Percentiles rank a stretch among this genome's conserved stretches.
phyloP scores from a whole-genome alignment of 2,797 vertebrate species.

The Halcyon badia region DNA sequence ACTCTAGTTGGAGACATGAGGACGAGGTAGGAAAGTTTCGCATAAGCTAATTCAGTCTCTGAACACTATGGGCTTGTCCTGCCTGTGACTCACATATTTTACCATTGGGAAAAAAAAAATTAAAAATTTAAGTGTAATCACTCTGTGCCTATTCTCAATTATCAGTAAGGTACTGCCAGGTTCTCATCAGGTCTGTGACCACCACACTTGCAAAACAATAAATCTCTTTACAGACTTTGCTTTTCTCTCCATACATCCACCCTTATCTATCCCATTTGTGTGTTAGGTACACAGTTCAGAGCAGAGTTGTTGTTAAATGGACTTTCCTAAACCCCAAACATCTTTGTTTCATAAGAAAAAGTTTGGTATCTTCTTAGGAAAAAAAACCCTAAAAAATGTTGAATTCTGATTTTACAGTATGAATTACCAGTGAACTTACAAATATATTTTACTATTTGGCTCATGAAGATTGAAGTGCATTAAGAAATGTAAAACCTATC shows the following conservation, averaged over 20 bases:
- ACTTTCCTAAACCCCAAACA: not conserved
- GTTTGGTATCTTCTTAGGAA: not conserved
- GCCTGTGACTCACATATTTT: not conserved
- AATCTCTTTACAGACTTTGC: not conserved
- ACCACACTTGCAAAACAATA: not conserved
- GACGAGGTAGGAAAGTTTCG: not conserved
- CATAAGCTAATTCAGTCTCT: not conserved
- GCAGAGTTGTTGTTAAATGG: not conserved
- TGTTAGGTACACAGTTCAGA: not conserved
- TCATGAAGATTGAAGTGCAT: not conserved
- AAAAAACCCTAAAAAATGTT: not conserved
- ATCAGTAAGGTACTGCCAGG: not conserved
- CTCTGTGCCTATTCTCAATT: not conserved
- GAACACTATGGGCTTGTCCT: not conserved
- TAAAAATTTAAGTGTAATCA: not conserved
- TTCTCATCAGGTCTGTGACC: not conserved
- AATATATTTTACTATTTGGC: not conserved
- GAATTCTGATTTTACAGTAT: not conserved
- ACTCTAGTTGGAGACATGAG: not conserved
- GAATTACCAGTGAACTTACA: not conserved
- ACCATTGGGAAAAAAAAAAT: not conserved
- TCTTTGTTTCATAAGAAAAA: not conserved
- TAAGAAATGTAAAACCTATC: not conserved
- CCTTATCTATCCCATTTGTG: not conserved
- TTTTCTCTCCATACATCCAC: not conserved